A percentile compares a stretch with the other conserved stretches of the same genome.
Evolutionary conservation across 2,113 vertebrate genomes (phyloP).

Genomic region (Synodontis membranacea): DNA sequence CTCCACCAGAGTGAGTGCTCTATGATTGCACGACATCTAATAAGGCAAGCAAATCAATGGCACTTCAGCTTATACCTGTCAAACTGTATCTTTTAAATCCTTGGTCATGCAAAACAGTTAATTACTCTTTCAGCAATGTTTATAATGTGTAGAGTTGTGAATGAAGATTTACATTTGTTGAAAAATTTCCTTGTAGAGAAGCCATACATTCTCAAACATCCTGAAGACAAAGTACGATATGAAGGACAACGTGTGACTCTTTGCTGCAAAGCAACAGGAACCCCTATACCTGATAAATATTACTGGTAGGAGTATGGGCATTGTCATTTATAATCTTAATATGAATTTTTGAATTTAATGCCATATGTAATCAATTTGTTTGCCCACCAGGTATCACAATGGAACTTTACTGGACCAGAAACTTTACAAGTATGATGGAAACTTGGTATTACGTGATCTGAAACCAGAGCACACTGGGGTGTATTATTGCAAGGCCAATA

Average conservation of each 20-base stretch:
- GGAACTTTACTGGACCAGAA: constrained; percentile 82
- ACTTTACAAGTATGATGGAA: constrained; percentile 72
- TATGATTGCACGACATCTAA: background rate
- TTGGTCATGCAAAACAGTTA: background rate
- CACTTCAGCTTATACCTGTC: background rate
- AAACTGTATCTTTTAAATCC: background rate
- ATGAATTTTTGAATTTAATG: background rate
- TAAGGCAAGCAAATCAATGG: background rate
- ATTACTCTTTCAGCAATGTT: background rate
- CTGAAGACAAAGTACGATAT: constrained; percentile 80
- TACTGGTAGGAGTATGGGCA: constrained; percentile 77
- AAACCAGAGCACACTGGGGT: constrained; percentile 74
- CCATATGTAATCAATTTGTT: background rate
- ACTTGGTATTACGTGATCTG: constrained; percentile 76
- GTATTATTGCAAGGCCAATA: constrained; percentile 91
- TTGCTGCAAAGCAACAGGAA: constrained; percentile 88
- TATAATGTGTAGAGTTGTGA: background rate
- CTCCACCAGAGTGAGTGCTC: background rate
- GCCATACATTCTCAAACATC: constrained; percentile 88
- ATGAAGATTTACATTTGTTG: background rate
- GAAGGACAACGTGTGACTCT: constrained; percentile 83
- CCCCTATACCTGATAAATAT: constrained; percentile 83
- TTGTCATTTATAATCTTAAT: background rate
- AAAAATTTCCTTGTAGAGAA: constrained; percentile 74
- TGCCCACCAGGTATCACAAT: constrained; percentile 87